Base-by-base conservation (phyloP, 2,888 invertebrate species). In the Ligdia adustata region DNA sequence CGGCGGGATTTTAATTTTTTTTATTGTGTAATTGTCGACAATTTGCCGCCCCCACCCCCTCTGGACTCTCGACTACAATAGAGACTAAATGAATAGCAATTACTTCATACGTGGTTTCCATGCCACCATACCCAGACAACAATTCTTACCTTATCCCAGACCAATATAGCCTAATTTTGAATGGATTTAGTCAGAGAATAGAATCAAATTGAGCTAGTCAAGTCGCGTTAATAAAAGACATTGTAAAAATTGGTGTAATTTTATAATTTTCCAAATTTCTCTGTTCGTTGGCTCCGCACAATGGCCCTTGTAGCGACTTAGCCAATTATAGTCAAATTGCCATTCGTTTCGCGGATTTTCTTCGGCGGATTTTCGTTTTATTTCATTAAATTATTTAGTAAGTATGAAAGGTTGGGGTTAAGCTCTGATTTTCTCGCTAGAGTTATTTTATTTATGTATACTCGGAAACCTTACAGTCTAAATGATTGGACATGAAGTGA, bases 1-100 rank as follows among this genome's bases (percentile, higher is more conserved):
- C 56, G 67, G 71, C 63, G 50, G 70, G 66, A 65, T 35, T 80
- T 86, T 82, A 82, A 80, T 73, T 86, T 83, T 84, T 87, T 87
- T 85, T 84, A 82, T 84, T 81, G 80, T 79, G 83, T 87, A 88
- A 88, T 85, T 79, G 86, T 75, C 77, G 75, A 75, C 88, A 87
- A 87, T 88, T 86, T 80, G 65, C 49, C 55, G 28, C 64, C 61
- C 57, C 57, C 55, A 50, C 43, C 44, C 38, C 61, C 60, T 60
- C 62, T 62, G 61, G 67, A 52, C 64, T 65, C 68, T 69, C 67
- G 75, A 79, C 78, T 79, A 82, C 82, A 82, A 86, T 85, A 73
- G 84, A 61, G 64, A 62, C 75, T 82, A 88, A 89, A 89, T 89
- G 88, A 88, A 87, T 82, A 86, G 88, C 88, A 88, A 88, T 89